Base-by-base conservation (phyloP, 2,113 vertebrate species). In the Myotis yumanensis region DNA sequence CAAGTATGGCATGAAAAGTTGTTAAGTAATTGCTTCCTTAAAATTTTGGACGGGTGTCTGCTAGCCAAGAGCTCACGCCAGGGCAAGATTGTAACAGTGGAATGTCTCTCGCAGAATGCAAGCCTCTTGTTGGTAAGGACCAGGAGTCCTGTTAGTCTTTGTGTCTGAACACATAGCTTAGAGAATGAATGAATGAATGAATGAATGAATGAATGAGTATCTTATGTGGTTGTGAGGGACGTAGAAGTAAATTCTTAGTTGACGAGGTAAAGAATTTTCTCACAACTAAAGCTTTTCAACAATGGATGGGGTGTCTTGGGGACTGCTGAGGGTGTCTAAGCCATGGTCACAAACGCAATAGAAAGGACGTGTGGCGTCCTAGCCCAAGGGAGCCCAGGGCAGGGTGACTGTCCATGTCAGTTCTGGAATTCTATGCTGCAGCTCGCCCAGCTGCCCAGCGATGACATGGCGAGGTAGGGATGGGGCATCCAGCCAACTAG, bases 1-100 rank as follows among this genome's bases (percentile, higher is more conserved):
- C 14, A 30, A 20, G 1, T 14, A 7, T 57, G 32, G 10, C 4
- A 0, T 37, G 20, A 46, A 72, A 46, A 14, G 32, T 9, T 20
- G 57, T 68, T 35, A 18, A 22, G 18, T 37, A n/a, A n/a, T 35
- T 25, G 5, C 28, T 52, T 22, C 30, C 59, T 73, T 51, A 43
- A 76, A 77, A 57, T 18, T 76, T 71, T 23, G 69, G 54, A 5
- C 9, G 48, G 30, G 5, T 9, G 5, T 69, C 62, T 71, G 48
- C 40, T 46, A 11, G 37, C 86, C 9, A 16, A 52, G 72, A 35
- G 17, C 17, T 66, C 51, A 2, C 3, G 2, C 43, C 17, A 23
- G 8, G 14, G 30, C 3, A 1, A 66, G 7, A 17, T 28, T 5
- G 4, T 46, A 62, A 51, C 12, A 1, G 6, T 2, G 15, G 37